Base-by-base conservation (phyloP, 2,888 invertebrate species). In the Clunio marinus region DNA sequence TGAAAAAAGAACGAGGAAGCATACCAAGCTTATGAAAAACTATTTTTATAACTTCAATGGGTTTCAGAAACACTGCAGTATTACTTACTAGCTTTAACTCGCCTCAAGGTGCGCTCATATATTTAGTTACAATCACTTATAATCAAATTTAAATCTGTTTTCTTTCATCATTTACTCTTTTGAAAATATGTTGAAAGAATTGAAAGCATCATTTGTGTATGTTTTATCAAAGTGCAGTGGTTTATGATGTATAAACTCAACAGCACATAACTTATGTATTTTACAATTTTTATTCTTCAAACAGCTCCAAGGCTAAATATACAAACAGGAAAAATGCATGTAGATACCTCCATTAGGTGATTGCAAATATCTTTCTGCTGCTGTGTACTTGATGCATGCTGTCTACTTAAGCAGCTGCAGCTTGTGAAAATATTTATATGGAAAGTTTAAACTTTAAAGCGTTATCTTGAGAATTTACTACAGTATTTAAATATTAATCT, bases 181-280 rank as follows among this genome's bases (percentile, higher is more conserved):
- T 22, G 51, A 2, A 3, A 51, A 15, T 2, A 2, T 13, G 22
- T 8, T 51, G 51, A 22, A 51, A 51, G 20, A 4, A 13, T 13
- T 13, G 41, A 41, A n/a, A 41, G 41, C 41, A 13, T 41, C 41
- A 15, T n/a, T n/a, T 41, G 41, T 8, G 22, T 22, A 51, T 51
- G 51, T 51, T n/a, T n/a, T n/a, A n/a, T n/a, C 17, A n/a, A 17
- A 41, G n/a, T 15, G 41, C 41, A 10, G 2, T 22, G 17, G 17
- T 51, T 51, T 51, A 51, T 22, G 57, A 20, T 27, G n/a, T 25
- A 57, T 57, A 27, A 57, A 57, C 57, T 57, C 51, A 51, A 51
- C 51, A 51, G 51, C 17, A 51, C 17, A 51, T 51, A 51, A 8
- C n/a, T 5, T 5, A 51, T 8, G 2, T 27, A 27, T 24, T 57